Base-by-base conservation (phyloP, 2,888 invertebrate species). In the Drosophila ezoana region DNA sequence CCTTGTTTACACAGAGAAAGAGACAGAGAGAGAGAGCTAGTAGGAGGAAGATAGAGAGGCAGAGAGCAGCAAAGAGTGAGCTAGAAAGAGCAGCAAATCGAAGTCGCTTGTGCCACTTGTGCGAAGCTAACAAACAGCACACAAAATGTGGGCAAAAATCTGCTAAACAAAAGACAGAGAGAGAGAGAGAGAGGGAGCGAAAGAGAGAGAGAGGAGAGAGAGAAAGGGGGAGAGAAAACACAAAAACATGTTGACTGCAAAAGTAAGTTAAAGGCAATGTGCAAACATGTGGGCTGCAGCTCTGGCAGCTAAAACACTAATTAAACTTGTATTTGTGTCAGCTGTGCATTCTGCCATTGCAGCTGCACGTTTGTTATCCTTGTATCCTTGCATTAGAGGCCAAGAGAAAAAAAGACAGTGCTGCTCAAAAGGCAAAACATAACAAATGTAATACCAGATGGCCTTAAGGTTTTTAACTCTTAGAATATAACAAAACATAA, bases 311-410 rank as follows among this genome's bases (percentile, higher is more conserved):
- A 48, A 52, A 76, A 71, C 78, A 66, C 66, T 73, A 72, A 83
- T 86, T 86, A 78, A 76, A 83, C 81, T 73, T 73, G 71, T 78
- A 80, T 78, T 86, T 83, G 76, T 83, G 73, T 78, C 82, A 73
- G 73, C 73, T 76, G 65, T 64, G 62, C 35, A 37, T 14, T 32
- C 23, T 62, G 51, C 70, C 49, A 64, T 51, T 72, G 66, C 54
- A 44, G 47, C 48, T 45, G 60, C 65, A 43, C 38, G 48, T 51
- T 62, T 52, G 18, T 32, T 67, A 44, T 52, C 32, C 66, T 33
- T 20, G 35, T 35, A n/a, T 8, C 13, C 3, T 20, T 41, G 38
- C 48, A 37, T 20, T 37, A 23, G 32, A n/a, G 13, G 10, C n/a
- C 11, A 14, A 9, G 14, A 6, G 10, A 18, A 9, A 14, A n/a